A percentile compares a stretch with the other conserved stretches of the same genome.
These are phyloP conservation scores for Bombus terrestris DNA, from an alignment of 1,140 invertebrate genomes.

Conservation along the genomic window DNA sequence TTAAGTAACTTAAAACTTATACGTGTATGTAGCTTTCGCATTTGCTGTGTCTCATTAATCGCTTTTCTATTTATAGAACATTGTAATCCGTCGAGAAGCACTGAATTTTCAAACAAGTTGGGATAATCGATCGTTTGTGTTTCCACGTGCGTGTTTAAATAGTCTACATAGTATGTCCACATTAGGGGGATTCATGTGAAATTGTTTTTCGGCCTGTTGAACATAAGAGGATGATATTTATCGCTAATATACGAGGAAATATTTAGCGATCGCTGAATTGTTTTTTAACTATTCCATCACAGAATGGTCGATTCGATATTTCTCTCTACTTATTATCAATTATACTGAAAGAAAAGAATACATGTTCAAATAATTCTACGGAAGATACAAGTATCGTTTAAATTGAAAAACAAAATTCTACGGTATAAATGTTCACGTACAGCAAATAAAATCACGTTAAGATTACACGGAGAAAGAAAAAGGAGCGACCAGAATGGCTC, in stretches of 20 bases:
- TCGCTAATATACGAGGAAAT: background rate
- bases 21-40: background rate
- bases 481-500: background rate
- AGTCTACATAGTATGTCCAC: background rate
- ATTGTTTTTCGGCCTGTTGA: background rate
- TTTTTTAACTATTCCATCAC: background rate
- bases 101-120: background rate
- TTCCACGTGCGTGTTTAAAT: background rate
- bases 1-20: no score
- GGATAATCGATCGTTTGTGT: background rate
- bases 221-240: background rate
- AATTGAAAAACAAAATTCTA: background rate
- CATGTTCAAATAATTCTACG: no score
- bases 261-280: background rate
- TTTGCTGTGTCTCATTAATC: background rate
- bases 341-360: no score
- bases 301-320: no score
- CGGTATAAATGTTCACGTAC: no score
- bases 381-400: no score
- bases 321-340: no score
- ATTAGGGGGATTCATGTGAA: background rate
- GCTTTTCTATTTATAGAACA: background rate
- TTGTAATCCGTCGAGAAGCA: background rate
- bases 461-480: background rate
- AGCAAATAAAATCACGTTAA: no score